phyloP scores from a whole-genome alignment of 2,113 vertebrate genomes.

The Trematocara unimaculatum region DNA sequence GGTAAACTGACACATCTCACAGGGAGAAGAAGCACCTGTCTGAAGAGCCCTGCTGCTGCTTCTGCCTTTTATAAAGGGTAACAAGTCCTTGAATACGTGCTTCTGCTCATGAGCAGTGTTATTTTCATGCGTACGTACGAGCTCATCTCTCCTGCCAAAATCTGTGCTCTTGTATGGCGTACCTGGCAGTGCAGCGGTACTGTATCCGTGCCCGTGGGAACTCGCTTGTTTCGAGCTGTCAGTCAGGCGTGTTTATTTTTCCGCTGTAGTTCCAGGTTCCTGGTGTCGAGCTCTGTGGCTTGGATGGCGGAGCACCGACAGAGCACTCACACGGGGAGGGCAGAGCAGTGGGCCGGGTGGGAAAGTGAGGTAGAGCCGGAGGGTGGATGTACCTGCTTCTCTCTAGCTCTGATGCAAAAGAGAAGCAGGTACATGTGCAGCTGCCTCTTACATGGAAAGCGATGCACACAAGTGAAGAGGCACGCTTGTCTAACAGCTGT shows the following conservation, averaged over 20 bases:
- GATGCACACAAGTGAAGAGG: neutral
- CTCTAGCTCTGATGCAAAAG: neutral
- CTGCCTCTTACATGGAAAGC: neutral
- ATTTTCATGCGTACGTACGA: neutral
- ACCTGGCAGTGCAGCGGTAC: neutral
- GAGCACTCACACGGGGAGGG: conserved; percentile 13
- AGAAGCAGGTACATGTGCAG: neutral
- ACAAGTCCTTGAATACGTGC: neutral
- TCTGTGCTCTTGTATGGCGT: neutral
- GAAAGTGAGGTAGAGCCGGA: neutral
- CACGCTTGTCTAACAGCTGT: neutral
- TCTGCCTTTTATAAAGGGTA: neutral
- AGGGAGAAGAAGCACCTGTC: neutral
- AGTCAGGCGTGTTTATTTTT: conserved; percentile 46
- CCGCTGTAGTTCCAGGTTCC: conserved; percentile 25
- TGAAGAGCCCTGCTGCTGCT: neutral
- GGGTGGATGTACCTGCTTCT: neutral
- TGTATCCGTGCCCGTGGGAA: conserved; percentile 9
- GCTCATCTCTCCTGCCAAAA: conserved; percentile 9
- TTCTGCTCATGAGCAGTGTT: neutral
- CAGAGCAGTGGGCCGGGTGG: neutral
- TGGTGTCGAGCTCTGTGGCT: conserved; percentile 14
- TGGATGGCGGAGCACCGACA: neutral
- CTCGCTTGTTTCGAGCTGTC: conserved; percentile 31
- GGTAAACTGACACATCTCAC: neutral